A percentile compares a stretch with the other conserved stretches of the same genome.
phyloP scores from a whole-genome alignment of 2,797 vertebrate species.

The Moxostoma hubbsi region DNA sequence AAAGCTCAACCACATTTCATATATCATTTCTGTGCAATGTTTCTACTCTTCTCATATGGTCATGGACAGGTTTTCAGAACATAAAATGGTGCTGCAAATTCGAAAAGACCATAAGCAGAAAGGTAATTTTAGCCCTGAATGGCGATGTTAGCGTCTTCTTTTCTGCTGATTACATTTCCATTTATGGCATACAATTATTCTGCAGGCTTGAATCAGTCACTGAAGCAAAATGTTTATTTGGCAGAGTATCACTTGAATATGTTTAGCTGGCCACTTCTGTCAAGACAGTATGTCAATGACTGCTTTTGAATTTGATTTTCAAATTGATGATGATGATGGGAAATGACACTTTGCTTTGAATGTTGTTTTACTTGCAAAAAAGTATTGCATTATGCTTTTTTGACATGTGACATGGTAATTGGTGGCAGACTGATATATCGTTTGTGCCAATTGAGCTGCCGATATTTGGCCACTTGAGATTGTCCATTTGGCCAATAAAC shows the following conservation, averaged over 20 bases:
- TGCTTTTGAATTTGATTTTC: slow-evolving; percentile 10
- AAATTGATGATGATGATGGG: slow-evolving; percentile 29
- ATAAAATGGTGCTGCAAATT: slow-evolving; percentile 45
- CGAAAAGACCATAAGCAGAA: slow-evolving; percentile 15
- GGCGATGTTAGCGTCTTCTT: slow-evolving; percentile 37
- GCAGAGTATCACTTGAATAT: slow-evolving; percentile 40
- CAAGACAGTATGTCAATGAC: slow-evolving; percentile 13
- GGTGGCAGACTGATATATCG: too few species aligned
- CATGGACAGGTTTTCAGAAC: slow-evolving; percentile 7
- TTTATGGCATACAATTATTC: slow-evolving; percentile 52
- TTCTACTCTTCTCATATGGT: not conserved
- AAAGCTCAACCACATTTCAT: not conserved
- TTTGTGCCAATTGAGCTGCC: too few species aligned
- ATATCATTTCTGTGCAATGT: slow-evolving; percentile 5
- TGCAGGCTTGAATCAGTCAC: slow-evolving; percentile 29
- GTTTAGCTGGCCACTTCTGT: slow-evolving; percentile 35
- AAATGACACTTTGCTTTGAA: not conserved
- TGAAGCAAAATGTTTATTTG: slow-evolving; percentile 46
- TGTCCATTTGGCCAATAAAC: too few species aligned
- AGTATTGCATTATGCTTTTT: too few species aligned
- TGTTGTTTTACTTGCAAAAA: not conserved
- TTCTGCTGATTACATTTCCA: slow-evolving; percentile 53
- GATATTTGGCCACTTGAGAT: too few species aligned
- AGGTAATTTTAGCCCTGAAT: slow-evolving; percentile 30
- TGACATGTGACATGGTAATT: not conserved